phyloP scores from a whole-genome alignment of 2,797 vertebrate genomes.

The Cyclopterus lumpus region DNA sequence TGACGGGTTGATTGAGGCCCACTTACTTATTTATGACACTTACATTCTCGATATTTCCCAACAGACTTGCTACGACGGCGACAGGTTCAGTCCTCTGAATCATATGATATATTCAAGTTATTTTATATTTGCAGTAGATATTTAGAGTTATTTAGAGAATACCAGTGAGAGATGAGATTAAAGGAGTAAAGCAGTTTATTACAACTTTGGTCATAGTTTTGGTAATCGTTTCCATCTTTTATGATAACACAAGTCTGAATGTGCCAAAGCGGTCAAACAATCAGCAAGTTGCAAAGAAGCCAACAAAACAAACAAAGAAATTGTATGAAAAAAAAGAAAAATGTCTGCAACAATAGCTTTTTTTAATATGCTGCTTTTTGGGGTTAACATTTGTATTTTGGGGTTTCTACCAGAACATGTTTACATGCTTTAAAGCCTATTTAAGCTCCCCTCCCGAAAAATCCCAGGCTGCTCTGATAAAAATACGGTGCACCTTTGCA shows the following conservation, averaged over 20 bases:
- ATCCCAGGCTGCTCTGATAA: background rate
- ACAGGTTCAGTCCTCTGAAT: slow-evolving; percentile 13
- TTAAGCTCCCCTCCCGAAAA: too few species aligned
- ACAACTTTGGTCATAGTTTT: background rate
- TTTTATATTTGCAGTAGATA: background rate
- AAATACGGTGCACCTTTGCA: background rate
- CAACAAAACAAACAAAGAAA: too few species aligned
- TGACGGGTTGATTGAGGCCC: background rate
- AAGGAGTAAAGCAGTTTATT: background rate
- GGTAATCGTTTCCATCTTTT: background rate
- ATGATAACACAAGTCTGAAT: background rate
- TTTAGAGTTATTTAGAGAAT: background rate
- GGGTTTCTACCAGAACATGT: background rate
- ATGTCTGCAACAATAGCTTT: background rate
- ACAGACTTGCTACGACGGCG: background rate
- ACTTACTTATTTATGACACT: background rate
- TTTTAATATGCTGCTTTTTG: too few species aligned
- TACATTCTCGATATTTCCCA: background rate
- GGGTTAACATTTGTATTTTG: background rate
- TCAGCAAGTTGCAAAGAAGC: background rate
- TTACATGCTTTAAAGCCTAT: background rate
- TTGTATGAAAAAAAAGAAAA: too few species aligned
- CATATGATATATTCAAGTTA: background rate
- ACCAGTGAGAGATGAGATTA: background rate
- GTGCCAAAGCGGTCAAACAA: background rate